A percentile compares a stretch with the other conserved stretches of the same genome.
Conservation (phyloP, 23 tunicate species). For the Styela plicata region DNA sequence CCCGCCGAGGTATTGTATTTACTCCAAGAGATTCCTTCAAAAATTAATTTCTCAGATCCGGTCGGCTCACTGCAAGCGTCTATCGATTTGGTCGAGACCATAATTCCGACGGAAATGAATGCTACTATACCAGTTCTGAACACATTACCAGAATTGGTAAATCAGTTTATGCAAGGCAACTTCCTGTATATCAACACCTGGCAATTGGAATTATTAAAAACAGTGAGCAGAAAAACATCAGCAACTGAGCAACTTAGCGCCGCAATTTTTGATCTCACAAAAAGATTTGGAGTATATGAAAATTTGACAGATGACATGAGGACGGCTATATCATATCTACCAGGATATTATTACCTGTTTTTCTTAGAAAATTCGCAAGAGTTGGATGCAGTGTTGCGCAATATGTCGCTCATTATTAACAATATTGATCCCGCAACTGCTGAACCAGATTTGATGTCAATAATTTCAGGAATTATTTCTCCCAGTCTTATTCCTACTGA, state of each 20-base stretch:
- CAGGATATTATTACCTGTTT: slow-evolving; percentile 19
- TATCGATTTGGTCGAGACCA: background rate
- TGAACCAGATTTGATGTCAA: slow-evolving; percentile 4
- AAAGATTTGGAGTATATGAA: background rate
- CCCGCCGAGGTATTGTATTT: background rate
- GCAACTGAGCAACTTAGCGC: slow-evolving; percentile 8
- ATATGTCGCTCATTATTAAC: background rate
- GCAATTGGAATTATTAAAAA: slow-evolving; percentile 7
- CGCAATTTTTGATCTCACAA: background rate
- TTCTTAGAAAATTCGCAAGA: background rate
- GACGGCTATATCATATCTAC: background rate
- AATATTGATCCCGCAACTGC: background rate
- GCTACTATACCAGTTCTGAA: background rate
- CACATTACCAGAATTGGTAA: slow-evolving; percentile 7
- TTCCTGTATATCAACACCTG: background rate
- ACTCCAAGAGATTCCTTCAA: background rate
- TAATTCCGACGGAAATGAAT: background rate
- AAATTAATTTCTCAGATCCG: background rate
- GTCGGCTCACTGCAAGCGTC: background rate
- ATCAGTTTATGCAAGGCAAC: background rate
- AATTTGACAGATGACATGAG: background rate
- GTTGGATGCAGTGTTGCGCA: background rate
- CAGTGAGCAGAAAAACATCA: background rate
- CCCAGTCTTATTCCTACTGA: background rate
- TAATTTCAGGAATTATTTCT: background rate